phyloP scores from a whole-genome alignment of 2,888 invertebrate species.

The Stictocephala bisonia region DNA sequence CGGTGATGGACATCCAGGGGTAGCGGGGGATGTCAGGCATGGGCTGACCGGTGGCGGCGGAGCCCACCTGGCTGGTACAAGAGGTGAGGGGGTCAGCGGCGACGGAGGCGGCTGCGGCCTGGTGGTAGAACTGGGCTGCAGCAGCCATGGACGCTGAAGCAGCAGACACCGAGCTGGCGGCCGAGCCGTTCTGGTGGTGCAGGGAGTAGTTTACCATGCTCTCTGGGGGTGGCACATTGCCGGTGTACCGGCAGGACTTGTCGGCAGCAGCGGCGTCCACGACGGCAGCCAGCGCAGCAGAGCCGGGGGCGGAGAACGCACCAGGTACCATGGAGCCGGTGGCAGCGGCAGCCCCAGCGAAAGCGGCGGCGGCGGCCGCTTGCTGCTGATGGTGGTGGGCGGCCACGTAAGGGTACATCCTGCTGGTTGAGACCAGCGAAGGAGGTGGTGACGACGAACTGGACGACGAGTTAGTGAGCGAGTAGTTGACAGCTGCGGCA shows the following conservation, averaged over 20 bases:
- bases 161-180: constrained; percentile 75
- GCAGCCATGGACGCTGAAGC: constrained; percentile 75
- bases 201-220: constrained; percentile 87
- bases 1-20: constrained; percentile 97
- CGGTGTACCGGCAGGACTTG: constrained; percentile 83
- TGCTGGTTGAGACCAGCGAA: constrained; percentile 68
- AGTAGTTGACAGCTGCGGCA: constrained; percentile 70
- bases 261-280: constrained; percentile 76
- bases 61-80: constrained; percentile 77
- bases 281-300: constrained; percentile 73
- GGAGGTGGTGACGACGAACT: constrained; percentile 71
- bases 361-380: constrained; percentile 74
- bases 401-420: constrained; percentile 93
- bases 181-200: constrained; percentile 74
- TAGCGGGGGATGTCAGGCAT: constrained; percentile 93
- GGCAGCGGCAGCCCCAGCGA: constrained; percentile 71
- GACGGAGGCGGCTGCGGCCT: constrained; percentile 80
- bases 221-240: constrained; percentile 74
- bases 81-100: constrained; percentile 85
- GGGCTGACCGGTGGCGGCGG: constrained; percentile 80
- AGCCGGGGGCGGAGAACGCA: constrained; percentile 69
- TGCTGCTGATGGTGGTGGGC: constrained; percentile 76
- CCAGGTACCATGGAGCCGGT: constrained; percentile 75
- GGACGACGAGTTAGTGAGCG: constrained; percentile 63
- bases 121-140: constrained; percentile 90